A percentile compares a stretch with the other conserved stretches of the same genome.
phyloP scores from a whole-genome alignment of 2,113 vertebrate genomes.

The Arenaria interpres region DNA sequence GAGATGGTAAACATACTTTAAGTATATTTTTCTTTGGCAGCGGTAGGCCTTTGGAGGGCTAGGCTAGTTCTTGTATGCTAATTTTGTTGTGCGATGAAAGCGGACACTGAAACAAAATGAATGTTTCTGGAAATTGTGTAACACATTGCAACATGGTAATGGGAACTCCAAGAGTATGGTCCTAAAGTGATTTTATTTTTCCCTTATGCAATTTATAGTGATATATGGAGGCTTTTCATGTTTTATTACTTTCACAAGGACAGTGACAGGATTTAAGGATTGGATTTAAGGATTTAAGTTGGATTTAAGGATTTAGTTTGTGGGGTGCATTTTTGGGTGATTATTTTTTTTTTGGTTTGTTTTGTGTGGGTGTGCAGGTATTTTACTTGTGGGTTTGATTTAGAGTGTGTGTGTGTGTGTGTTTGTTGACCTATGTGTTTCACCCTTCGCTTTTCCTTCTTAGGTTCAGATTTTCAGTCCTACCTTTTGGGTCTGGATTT shows the following conservation, averaged over 20 bases:
- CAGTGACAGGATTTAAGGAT: not conserved
- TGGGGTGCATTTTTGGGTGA: not conserved
- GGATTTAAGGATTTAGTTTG: not conserved
- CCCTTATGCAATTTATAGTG: not conserved
- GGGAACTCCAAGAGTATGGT: not conserved
- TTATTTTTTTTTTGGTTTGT: not conserved
- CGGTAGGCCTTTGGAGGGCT: not conserved
- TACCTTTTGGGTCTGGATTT: conserved; percentile 76
- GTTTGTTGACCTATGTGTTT: not conserved
- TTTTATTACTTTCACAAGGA: not conserved
- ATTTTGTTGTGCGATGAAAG: not conserved
- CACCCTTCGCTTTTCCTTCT: not conserved
- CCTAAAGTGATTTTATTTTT: not conserved
- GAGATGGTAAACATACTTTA: conserved; percentile 74
- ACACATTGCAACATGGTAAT: not conserved
- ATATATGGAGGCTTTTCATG: not conserved
- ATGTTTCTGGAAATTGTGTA: not conserved
- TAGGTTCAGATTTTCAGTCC: conserved; percentile 53
- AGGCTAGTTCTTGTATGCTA: not conserved
- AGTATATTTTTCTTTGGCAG: not conserved
- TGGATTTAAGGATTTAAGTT: not conserved
- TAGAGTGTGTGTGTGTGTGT: not conserved
- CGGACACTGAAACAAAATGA: not conserved
- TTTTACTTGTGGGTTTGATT: not conserved
- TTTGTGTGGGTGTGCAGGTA: not conserved